Evolutionary conservation across 2,888 invertebrate genomes (phyloP).

Genomic region (Trachelus stipa): DNA sequence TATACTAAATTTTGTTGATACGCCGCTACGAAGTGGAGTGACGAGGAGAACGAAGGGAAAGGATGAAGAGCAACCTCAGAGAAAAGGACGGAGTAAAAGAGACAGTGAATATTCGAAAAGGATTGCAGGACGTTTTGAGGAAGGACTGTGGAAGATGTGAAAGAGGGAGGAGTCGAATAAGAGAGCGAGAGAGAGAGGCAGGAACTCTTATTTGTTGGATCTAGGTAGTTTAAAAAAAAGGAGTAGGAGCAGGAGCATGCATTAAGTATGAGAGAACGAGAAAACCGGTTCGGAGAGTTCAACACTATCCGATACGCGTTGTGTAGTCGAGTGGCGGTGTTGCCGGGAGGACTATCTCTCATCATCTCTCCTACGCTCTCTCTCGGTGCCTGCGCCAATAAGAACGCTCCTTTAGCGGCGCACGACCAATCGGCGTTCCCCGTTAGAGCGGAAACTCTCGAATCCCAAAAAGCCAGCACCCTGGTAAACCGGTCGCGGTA

Average conservation of each 20-base stretch:
- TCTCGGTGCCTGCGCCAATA: not conserved
- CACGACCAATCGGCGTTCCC: not conserved
- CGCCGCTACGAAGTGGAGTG: too few relatives aligned
- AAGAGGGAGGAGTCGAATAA: conserved; percentile 1
- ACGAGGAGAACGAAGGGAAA: not conserved
- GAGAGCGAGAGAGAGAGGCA: conserved; percentile 9
- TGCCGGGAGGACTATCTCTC: not conserved
- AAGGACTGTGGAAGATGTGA: not conserved
- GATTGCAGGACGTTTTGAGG: not conserved
- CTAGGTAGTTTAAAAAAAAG: conserved; percentile 12
- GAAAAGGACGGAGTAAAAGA: not conserved
- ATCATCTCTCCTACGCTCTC: not conserved
- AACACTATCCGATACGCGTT: conserved; percentile 16
- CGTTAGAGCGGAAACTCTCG: not conserved
- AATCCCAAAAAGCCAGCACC: conserved; percentile 1
- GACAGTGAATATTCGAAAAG: not conserved
- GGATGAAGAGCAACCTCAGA: not conserved
- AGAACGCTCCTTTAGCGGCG: not conserved
- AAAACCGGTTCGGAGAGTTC: conserved; percentile 28
- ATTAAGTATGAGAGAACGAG: conserved; percentile 24
- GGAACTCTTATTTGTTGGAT: conserved; percentile 29
- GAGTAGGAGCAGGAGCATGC: conserved; percentile 8
- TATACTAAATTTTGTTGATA: too few relatives aligned
- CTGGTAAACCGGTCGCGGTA: conserved; percentile 41
- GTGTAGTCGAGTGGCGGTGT: not conserved